Evolutionary conservation across 1,140 invertebrate genomes (phyloP).

Genomic region (Drosophila funebris): DNA sequence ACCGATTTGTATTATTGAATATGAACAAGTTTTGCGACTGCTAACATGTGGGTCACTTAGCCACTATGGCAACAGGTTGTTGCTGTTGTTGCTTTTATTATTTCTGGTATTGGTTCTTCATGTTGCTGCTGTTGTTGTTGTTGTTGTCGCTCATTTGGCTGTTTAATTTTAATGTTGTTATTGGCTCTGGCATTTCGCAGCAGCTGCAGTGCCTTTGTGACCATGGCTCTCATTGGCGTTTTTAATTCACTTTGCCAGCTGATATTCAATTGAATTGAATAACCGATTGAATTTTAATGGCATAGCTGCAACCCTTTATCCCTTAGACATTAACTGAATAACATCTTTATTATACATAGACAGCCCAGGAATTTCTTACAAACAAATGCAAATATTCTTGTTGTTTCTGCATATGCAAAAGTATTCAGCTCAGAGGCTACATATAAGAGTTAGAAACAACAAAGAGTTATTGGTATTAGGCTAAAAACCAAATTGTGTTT

Average conservation of each 20-base stretch:
- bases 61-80: conserved; percentile 62
- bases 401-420: too few relatives aligned
- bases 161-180: conserved; percentile 1
- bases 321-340: neutral
- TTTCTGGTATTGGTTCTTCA: conserved; percentile 14
- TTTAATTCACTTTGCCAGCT: neutral
- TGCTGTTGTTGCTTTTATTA: conserved; percentile 9
- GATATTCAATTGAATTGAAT: conserved; percentile 15
- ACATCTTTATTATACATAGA: neutral
- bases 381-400: neutral
- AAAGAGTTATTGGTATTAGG: too few relatives aligned
- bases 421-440: too few relatives aligned
- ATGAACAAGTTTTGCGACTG: conserved; percentile 60
- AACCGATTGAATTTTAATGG: too few relatives aligned
- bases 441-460: too few relatives aligned
- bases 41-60: conserved; percentile 63
- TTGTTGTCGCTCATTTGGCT: too few relatives aligned
- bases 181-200: conserved; percentile 33
- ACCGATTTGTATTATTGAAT: conserved; percentile 60
- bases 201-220: conserved; percentile 4
- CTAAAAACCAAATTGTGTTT: too few relatives aligned
- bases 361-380: too few relatives aligned
- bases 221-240: neutral
- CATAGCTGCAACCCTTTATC: neutral
- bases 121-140: too few relatives aligned